phyloP scores from a whole-genome alignment of 2,888 invertebrate genomes.

The Conchocele bisecta region DNA sequence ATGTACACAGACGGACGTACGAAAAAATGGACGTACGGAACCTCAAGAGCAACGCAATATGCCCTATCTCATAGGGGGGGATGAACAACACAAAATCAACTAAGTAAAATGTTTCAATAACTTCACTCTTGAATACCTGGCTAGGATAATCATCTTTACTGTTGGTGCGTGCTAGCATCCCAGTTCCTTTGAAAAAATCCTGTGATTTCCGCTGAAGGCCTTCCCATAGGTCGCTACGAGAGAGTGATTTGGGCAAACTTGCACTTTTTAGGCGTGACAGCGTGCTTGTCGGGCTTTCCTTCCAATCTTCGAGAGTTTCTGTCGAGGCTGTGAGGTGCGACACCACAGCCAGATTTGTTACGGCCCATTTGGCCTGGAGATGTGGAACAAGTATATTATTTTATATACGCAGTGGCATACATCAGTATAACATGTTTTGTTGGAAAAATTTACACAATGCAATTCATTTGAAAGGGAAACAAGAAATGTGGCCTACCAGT shows the following conservation, averaged over 20 bases:
- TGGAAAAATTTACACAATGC: no score
- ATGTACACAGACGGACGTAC: no score
- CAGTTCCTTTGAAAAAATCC: slow-evolving; percentile 77
- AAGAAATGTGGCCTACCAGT: neutral
- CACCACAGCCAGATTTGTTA: slow-evolving; percentile 62
- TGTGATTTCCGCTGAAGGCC: slow-evolving; percentile 77
- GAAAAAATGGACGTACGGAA: no score
- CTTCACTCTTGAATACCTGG: slow-evolving; percentile 59
- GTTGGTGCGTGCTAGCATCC: slow-evolving; percentile 74
- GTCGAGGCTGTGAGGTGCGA: slow-evolving; percentile 71
- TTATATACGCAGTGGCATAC: no score
- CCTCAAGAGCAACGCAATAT: no score
- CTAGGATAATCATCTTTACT: slow-evolving; percentile 74
- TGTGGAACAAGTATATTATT: slow-evolving; percentile 2
- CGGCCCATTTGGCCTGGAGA: slow-evolving; percentile 76
- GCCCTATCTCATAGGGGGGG: no score
- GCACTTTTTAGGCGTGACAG: slow-evolving; percentile 72
- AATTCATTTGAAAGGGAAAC: neutral
- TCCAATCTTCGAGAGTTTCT: slow-evolving; percentile 77
- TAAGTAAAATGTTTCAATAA: neutral
- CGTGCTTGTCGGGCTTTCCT: slow-evolving; percentile 67
- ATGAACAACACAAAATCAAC: neutral
- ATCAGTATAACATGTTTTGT: no score
- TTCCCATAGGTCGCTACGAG: slow-evolving; percentile 78
- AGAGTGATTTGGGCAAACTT: slow-evolving; percentile 76